Evolutionary conservation across 2,113 vertebrate genomes (phyloP), one percentile per base, ranked within the genome.

Genomic region (Mola mola): DNA sequence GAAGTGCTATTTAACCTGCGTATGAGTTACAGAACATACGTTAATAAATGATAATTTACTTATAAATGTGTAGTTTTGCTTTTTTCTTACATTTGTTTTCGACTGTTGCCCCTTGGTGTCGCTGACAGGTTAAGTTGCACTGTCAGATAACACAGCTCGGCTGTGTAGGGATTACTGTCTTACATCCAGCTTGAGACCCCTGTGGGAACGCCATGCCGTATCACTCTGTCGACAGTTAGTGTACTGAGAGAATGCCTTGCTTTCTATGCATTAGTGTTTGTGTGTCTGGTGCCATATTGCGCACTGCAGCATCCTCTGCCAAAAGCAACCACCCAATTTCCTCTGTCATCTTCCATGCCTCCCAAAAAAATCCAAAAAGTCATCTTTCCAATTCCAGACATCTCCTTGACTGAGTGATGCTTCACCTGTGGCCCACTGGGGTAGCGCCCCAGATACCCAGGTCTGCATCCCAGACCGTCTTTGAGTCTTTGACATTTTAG

Each of bases 151-250:
- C 81, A 74, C 82, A 56, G 67, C 52, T 71, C 34, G 40, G 59
- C 67, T 68, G 66, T 85, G 84, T 83, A 56, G 72, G 75, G 81
- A 82, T 90, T 82, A 85, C 82, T 70, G 73, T 64, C 29, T 58
- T 61, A 84, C 79, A 78, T 89, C 81, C 79, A 72, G 69, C 52
- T 46, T 1, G 44, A 69, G 72, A 71, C 88, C 79, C 84, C 56
- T 55, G 12, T n/a, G 84, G 83, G 87, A 89, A 79, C 61, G 67
- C 84, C 83, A 71, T 78, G 84, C 82, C 86, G 88, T 66, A 87
- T 89, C 90, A 84, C 80, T 88, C 89, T 91, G 90, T 92, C 89
- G 87, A 80, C 89, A 79, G 79, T 48, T 59, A 46, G 53, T 19
- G 56, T 78, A 70, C 70, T 25, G 43, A 74, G 70, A 79, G 66